Evolutionary conservation across 2,113 vertebrate genomes (phyloP).

Genomic region (Morone chrysops): DNA sequence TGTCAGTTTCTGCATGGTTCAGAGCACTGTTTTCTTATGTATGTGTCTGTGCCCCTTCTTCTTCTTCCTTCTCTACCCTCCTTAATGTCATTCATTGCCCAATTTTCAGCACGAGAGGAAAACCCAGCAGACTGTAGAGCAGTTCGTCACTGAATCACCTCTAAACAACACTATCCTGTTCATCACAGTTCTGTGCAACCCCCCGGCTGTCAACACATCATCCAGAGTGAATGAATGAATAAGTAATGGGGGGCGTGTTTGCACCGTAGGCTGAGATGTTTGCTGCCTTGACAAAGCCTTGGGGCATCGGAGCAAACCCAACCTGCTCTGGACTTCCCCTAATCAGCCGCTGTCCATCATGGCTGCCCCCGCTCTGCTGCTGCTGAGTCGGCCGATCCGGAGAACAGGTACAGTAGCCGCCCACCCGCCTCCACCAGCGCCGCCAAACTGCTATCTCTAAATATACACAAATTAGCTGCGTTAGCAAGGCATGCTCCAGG

Average conservation of each 20-base stretch:
- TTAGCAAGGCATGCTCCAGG: slow-evolving; percentile 72
- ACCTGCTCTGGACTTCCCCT: slow-evolving; percentile 70
- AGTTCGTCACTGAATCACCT: slow-evolving; percentile 21
- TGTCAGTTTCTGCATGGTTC: background rate
- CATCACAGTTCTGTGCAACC: slow-evolving; percentile 29
- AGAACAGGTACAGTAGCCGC: slow-evolving; percentile 39
- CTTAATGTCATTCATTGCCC: slow-evolving; percentile 59
- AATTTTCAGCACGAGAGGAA: slow-evolving; percentile 41
- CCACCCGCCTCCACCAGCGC: slow-evolving; percentile 33
- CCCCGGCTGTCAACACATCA: slow-evolving; percentile 68
- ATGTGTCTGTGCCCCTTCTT: background rate
- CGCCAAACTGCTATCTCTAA: slow-evolving; percentile 54
- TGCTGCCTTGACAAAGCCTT: slow-evolving; percentile 72
- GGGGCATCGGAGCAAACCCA: slow-evolving; percentile 63
- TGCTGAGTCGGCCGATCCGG: slow-evolving; percentile 46
- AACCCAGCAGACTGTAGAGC: slow-evolving; percentile 35
- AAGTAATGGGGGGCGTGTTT: slow-evolving; percentile 60
- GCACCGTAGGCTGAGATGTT: slow-evolving; percentile 64
- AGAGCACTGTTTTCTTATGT: slow-evolving; percentile 8
- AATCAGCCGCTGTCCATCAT: slow-evolving; percentile 81
- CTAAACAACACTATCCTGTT: slow-evolving; percentile 63
- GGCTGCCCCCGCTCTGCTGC: slow-evolving; percentile 34
- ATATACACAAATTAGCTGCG: slow-evolving; percentile 72
- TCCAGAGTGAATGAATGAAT: slow-evolving; percentile 65
- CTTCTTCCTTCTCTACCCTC: slow-evolving; percentile 3